Evolutionary conservation across 2,888 invertebrate genomes (phyloP).

Genomic region (Strigamia transsilvanica): DNA sequence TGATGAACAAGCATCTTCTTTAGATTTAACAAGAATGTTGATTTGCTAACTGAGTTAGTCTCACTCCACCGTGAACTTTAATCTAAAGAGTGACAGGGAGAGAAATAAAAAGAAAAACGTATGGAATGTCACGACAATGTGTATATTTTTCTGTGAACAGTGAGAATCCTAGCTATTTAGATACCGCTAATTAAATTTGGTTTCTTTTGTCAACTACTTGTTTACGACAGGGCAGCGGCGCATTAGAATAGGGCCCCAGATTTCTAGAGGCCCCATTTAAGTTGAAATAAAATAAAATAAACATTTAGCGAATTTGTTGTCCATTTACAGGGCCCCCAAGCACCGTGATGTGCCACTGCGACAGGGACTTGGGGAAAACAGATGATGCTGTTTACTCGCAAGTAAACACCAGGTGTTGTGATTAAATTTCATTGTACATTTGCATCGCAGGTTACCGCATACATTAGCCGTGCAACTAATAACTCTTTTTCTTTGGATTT

Average conservation of each 20-base stretch:
- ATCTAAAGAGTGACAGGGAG: background rate
- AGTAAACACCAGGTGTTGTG: constrained; percentile 33
- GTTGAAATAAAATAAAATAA: no score
- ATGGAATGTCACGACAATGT: background rate
- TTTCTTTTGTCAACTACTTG: no score
- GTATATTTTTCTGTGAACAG: background rate
- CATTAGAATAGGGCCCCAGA: no score
- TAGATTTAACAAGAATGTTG: background rate
- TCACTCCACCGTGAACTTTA: background rate
- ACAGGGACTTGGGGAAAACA: background rate
- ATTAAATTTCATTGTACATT: background rate
- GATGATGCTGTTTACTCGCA: background rate
- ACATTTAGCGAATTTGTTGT: no score
- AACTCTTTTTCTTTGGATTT: no score
- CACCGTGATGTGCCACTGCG: background rate
- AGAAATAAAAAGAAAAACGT: background rate
- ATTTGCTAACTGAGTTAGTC: background rate
- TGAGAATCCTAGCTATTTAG: no score
- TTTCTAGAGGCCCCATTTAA: no score
- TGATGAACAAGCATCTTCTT: constrained; percentile 21
- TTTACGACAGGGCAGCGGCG: no score
- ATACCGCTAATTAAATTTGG: no score
- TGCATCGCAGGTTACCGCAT: background rate
- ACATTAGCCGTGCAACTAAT: background rate
- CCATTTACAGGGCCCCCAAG: no score